Base-by-base conservation (phyloP, 2,113 vertebrate species). In the Lepisosteus osseus region DNA sequence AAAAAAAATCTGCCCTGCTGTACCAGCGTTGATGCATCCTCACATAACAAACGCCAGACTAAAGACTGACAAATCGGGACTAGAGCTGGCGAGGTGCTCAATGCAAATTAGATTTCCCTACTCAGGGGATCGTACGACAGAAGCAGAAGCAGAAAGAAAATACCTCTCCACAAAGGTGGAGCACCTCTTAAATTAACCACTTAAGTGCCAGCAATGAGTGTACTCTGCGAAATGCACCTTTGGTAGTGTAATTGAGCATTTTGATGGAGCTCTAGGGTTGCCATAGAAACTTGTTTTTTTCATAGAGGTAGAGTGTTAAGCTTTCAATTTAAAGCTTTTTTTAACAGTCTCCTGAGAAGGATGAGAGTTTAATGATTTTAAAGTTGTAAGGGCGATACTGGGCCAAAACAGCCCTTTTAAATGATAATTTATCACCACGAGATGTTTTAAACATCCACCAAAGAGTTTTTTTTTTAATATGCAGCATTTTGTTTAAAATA, bases 131-230 rank as follows among this genome's bases (percentile, higher is more conserved):
- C 9, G 5, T 51, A 51, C 47, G 9, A 51, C 47, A 51, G 47
- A 51, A 9, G 29, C 29, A 29, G 29, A 29, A 29, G 9, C 47
- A 12, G 7, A 13, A 7, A 71, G 61, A 45, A 45, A 68, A 29
- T 42, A 56, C 55, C 72, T 51, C 65, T 73, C 55, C 65, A 68
- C 29, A 29, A 17, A 62, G 64, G 6, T 66, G 44, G 45, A 73
- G 72, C 65, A 62, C 57, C 72, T 68, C 72, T 73, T 73, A 55
- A 73, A 67, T 73, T 73, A 73, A 54, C 65, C 65, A 67, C 72
- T 54, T 15, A 68, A 73, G 72, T 68, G 57, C 57, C 71, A 72
- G 54, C 54, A 15, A 61, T 15, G 61, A 59, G 66, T 65, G 67
- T 47, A 43, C 43, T 45, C 43, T 55, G 17, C 4, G 7, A 42